Evolutionary conservation across 1,140 invertebrate genomes (phyloP).

Genomic region (Sogatella furcifera): DNA sequence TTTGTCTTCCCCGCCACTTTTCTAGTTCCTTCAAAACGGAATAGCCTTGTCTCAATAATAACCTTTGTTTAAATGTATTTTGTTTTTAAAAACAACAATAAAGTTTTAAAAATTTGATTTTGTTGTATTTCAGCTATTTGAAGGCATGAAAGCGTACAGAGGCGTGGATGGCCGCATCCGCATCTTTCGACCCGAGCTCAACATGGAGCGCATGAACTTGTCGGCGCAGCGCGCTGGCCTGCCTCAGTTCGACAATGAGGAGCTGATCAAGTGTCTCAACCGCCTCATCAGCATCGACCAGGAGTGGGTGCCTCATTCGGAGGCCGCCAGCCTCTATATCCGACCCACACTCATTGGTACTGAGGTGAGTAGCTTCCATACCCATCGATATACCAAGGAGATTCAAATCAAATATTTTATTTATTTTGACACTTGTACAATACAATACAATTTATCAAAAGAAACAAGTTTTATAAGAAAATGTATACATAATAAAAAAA

Average conservation of each 20-base stretch:
- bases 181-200: conserved; percentile 89
- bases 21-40: too few relatives aligned
- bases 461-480: too few relatives aligned
- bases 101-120: too few relatives aligned
- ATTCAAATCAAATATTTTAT: too few relatives aligned
- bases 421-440: too few relatives aligned
- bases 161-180: conserved; percentile 88
- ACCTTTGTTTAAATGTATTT: neutral
- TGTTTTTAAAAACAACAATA: neutral
- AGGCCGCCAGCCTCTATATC: conserved; percentile 85
- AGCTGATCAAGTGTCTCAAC: conserved; percentile 79
- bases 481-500: too few relatives aligned
- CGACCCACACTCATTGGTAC: conserved; percentile 94
- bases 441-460: too few relatives aligned
- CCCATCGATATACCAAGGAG: too few relatives aligned
- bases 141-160: conserved; percentile 96
- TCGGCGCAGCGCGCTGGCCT: conserved; percentile 76
- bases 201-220: conserved; percentile 86
- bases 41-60: too few relatives aligned
- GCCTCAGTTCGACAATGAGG: conserved; percentile 79
- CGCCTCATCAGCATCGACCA: conserved; percentile 85
- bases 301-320: conserved; percentile 93
- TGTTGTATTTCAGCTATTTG: conserved; percentile 72
- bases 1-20: too few relatives aligned
- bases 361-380: conserved; percentile 81